A percentile compares a stretch with the other conserved stretches of the same genome.
Evolutionary conservation across 2,113 vertebrate genomes (phyloP).

Genomic region (Saguinus imperator): DNA sequence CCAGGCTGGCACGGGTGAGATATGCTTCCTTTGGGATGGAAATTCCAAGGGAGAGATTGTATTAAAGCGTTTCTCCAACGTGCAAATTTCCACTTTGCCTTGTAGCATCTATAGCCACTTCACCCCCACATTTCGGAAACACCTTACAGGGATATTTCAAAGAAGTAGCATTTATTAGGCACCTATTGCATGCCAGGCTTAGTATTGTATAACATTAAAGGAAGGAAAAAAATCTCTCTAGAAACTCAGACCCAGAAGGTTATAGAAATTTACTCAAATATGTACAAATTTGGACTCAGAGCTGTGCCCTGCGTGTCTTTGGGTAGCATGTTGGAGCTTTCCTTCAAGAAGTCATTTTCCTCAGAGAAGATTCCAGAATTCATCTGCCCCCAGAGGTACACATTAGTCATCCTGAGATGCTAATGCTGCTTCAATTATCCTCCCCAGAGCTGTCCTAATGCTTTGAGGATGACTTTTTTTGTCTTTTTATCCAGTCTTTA

Average conservation of each 20-base stretch:
- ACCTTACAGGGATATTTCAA: background rate
- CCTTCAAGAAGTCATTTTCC: background rate
- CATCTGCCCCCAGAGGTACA: background rate
- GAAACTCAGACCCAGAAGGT: background rate
- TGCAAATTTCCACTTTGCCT: background rate
- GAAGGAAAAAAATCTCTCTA: background rate
- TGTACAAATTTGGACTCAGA: background rate
- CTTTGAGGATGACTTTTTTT: background rate
- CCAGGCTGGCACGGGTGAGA: background rate
- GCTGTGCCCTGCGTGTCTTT: background rate
- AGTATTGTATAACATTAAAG: background rate
- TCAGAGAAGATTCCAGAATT: background rate
- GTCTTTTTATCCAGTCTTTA: conserved; percentile 35
- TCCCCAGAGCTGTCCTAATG: background rate
- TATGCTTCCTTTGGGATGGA: background rate
- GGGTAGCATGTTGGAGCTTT: background rate
- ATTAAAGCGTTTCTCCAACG: background rate
- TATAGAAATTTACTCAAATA: background rate
- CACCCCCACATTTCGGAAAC: background rate
- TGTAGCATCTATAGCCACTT: background rate
- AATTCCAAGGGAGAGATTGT: background rate
- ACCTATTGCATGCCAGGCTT: background rate
- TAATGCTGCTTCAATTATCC: background rate
- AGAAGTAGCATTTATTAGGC: background rate
- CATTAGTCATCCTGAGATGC: background rate